Evolutionary conservation across 2,113 vertebrate species (phyloP).

Genomic region (Neotragus moschatus): DNA sequence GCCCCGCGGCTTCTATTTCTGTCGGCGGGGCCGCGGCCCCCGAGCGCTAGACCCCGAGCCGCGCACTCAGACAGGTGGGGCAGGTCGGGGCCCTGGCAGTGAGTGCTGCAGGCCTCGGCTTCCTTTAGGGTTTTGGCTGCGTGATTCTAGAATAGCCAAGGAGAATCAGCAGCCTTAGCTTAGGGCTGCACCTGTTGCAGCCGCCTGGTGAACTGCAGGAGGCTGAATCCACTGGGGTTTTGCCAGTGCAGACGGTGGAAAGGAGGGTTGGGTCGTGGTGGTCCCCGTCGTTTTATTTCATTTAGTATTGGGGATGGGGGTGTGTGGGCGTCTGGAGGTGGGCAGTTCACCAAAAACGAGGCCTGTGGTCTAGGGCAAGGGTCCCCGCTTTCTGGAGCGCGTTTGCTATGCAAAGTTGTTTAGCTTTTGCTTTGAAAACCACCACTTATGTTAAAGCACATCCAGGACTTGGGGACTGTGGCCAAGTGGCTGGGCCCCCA

Average conservation of each 20-base stretch:
- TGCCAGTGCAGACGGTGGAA: neutral
- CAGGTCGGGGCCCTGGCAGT: neutral
- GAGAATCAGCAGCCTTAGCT: neutral
- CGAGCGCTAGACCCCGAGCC: neutral
- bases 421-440: neutral
- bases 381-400: neutral
- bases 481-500: neutral
- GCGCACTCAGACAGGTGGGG: constrained; percentile 59
- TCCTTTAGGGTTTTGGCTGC: neutral
- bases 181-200: constrained; percentile 75
- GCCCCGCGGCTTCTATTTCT: constrained; percentile 1
- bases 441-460: rapidly evolving
- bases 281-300: neutral
- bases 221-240: neutral
- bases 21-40: neutral
- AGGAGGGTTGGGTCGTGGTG: neutral
- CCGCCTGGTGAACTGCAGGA: neutral
- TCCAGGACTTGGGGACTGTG: neutral
- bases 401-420: neutral
- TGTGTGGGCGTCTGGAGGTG: neutral
- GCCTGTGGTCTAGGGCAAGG: neutral
- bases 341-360: neutral
- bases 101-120: neutral
- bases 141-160: neutral
- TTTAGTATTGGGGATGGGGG: neutral